Evolutionary conservation across 2,797 vertebrate genomes (phyloP).

Genomic region (Lithobates sylvaticus): DNA sequence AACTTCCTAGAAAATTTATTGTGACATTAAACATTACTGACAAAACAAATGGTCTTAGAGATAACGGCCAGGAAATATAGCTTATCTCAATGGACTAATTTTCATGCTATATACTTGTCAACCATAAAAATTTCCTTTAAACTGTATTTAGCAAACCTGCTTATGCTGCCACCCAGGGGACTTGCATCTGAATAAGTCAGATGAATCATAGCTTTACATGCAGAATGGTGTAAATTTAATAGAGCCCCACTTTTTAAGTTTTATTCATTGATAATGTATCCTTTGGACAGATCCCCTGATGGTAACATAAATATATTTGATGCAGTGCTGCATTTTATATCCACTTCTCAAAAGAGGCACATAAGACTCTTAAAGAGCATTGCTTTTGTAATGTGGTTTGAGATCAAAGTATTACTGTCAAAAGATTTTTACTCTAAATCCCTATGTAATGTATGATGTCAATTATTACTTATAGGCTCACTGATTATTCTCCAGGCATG

Average conservation of each 20-base stretch:
- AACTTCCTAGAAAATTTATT: slow-evolving; percentile 51
- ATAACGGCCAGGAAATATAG: slow-evolving; percentile 51
- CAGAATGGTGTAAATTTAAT: not conserved
- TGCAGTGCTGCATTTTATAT: slow-evolving; percentile 36
- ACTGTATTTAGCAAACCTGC: slow-evolving; percentile 42
- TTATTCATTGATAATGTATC: slow-evolving; percentile 48
- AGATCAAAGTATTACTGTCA: slow-evolving; percentile 46
- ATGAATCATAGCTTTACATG: slow-evolving; percentile 52
- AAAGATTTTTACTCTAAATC: slow-evolving; percentile 2
- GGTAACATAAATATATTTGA: slow-evolving; percentile 50
- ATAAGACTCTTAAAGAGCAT: slow-evolving; percentile 13
- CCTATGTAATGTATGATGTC: slow-evolving; percentile 1
- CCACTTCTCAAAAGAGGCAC: slow-evolving; percentile 29
- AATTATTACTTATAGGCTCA: slow-evolving; percentile 10
- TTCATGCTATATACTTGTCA: slow-evolving; percentile 61
- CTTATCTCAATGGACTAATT: slow-evolving; percentile 56
- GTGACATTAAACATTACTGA: slow-evolving; percentile 46
- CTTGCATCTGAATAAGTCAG: slow-evolving; percentile 36
- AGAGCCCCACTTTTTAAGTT: slow-evolving; percentile 37
- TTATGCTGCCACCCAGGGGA: slow-evolving; percentile 47
- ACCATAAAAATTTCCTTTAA: slow-evolving; percentile 45
- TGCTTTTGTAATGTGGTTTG: slow-evolving; percentile 32
- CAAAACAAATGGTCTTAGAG: slow-evolving; percentile 59
- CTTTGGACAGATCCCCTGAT: slow-evolving; percentile 44
- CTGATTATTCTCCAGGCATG: not conserved